A percentile compares a stretch with the other conserved stretches of the same genome.
Evolutionary conservation across 92 coral and sea anemone genomes (phyloP).

Genomic region (Phenganax stokvisi): DNA sequence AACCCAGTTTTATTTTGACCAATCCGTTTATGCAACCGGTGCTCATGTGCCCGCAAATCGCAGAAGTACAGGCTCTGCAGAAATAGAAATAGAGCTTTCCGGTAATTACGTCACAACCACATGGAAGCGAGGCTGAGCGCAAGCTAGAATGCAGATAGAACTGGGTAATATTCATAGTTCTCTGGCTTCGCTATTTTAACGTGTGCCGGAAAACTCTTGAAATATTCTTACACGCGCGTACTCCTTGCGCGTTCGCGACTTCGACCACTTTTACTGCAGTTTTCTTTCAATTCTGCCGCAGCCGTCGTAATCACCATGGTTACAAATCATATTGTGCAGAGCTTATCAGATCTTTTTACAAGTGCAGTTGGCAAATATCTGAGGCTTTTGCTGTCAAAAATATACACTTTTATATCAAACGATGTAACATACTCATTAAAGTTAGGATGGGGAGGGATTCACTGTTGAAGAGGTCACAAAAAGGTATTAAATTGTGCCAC

Average conservation of each 20-base stretch:
- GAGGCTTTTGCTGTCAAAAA: slow-evolving; percentile 25
- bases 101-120: no score
- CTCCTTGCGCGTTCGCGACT: neutral
- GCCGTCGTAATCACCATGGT: slow-evolving; percentile 19
- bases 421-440: neutral
- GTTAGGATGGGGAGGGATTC: slow-evolving; percentile 1
- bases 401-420: neutral
- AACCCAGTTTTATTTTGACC: no score
- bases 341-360: slow-evolving; percentile 18
- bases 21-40: no score
- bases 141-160: no score
- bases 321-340: slow-evolving; percentile 4
- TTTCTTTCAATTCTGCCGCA: no score
- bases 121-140: no score
- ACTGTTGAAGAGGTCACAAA: neutral
- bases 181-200: no score
- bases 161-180: no score
- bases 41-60: no score
- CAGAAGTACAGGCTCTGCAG: no score
- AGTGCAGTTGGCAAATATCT: slow-evolving; percentile 11
- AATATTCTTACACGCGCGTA: neutral
- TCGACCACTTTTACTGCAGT: neutral
- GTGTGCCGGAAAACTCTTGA: neutral
- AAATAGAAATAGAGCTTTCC: no score
- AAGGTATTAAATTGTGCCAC: neutral